phyloP scores from a whole-genome alignment of 2,888 invertebrate genomes.

The Phyllotreta striolata region DNA sequence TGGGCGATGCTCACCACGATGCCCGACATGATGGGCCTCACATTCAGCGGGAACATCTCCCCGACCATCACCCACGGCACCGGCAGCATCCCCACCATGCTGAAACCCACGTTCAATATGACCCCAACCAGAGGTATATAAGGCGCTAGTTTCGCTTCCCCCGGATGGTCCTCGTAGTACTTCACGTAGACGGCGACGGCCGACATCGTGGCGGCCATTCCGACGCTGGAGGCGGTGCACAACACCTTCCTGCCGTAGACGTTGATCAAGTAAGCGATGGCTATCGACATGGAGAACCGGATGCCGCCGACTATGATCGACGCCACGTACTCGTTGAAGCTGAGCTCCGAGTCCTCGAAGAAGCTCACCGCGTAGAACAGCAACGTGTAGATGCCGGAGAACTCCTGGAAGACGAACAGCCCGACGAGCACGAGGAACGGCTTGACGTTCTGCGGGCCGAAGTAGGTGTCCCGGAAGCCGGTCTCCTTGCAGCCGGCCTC shows the following conservation, averaged over 20 bases:
- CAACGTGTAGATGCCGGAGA: slow-evolving; percentile 77
- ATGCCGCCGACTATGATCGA: slow-evolving; percentile 76
- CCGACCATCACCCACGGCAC: slow-evolving; percentile 80
- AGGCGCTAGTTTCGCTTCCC: slow-evolving; percentile 50
- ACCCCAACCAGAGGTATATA: slow-evolving; percentile 68
- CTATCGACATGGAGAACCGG: slow-evolving; percentile 71
- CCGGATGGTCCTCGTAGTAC: slow-evolving; percentile 55
- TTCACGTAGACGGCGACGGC: slow-evolving; percentile 54
- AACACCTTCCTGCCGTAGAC: slow-evolving; percentile 70
- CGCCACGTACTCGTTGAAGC: slow-evolving; percentile 70
- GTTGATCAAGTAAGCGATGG: slow-evolving; percentile 72
- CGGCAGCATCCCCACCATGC: slow-evolving; percentile 78
- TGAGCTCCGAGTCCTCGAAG: slow-evolving; percentile 72
- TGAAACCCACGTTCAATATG: slow-evolving; percentile 73
- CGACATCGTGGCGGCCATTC: slow-evolving; percentile 72
- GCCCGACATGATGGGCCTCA: slow-evolving; percentile 75
- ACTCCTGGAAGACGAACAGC: slow-evolving; percentile 76
- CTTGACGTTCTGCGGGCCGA: slow-evolving; percentile 68
- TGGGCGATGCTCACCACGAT: slow-evolving; percentile 76
- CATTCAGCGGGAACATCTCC: slow-evolving; percentile 74
- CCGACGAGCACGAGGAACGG: slow-evolving; percentile 72
- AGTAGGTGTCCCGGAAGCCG: slow-evolving; percentile 53
- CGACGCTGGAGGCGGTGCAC: slow-evolving; percentile 70
- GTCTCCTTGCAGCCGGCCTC: slow-evolving; percentile 38
- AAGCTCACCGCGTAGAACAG: slow-evolving; percentile 77